These are phyloP conservation scores for Martes martes DNA, from an alignment of 2,113 vertebrate genomes.

Conservation along the genomic window DNA sequence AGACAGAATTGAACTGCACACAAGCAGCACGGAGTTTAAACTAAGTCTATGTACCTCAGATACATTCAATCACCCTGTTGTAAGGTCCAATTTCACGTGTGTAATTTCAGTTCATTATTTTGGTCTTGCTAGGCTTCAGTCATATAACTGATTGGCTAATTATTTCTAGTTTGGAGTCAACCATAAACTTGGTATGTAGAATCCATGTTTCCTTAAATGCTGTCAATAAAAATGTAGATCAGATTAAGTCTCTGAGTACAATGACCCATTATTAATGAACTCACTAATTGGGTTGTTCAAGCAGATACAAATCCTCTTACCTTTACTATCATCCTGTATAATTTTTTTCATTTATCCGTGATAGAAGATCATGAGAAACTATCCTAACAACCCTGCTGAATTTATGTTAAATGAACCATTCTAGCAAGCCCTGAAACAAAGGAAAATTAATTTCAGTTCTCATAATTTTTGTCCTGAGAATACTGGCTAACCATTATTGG, in stretches of 20 bases:
- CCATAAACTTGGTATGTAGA: background rate
- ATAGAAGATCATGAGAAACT: background rate
- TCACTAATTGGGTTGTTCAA: constrained; percentile 39
- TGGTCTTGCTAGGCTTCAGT: background rate
- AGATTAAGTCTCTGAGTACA: constrained; percentile 37
- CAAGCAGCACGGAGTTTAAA: background rate
- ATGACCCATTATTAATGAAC: constrained; percentile 27
- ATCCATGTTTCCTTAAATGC: background rate
- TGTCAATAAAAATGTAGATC: constrained; percentile 35
- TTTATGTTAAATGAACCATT: constrained; percentile 44
- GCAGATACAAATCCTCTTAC: constrained; percentile 43
- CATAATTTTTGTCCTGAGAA: background rate
- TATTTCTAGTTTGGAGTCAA: background rate
- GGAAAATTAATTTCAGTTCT: constrained; percentile 32
- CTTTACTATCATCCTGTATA: background rate
- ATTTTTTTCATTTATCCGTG: constrained; percentile 9
- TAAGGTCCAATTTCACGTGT: background rate
- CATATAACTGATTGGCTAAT: background rate
- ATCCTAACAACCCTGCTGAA: background rate
- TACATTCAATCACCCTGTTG: background rate
- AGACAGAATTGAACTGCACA: background rate
- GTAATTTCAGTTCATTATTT: background rate
- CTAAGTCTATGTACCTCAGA: background rate
- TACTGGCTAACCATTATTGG: background rate
- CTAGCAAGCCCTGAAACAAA: background rate